These are phyloP conservation scores for Donacobius atricapilla DNA, from an alignment of 2,113 vertebrate genomes.

Conservation along the genomic window DNA sequence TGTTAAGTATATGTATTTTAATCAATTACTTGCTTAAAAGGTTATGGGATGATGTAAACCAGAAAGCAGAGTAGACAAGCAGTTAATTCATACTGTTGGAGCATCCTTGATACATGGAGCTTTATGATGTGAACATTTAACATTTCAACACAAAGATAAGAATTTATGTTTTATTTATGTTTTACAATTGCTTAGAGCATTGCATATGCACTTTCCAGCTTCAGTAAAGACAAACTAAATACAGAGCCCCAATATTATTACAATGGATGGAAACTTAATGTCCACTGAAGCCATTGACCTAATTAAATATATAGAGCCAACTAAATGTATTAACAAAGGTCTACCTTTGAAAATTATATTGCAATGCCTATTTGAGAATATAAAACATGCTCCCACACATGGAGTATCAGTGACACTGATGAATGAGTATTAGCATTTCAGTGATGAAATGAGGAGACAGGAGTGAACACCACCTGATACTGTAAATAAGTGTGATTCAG, in stretches of 20 bases:
- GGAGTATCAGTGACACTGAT: conserved; percentile 44
- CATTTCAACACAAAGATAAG: neutral
- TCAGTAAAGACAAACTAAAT: neutral
- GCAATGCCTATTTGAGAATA: neutral
- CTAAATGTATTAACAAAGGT: neutral
- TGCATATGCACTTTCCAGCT: neutral
- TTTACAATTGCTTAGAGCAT: neutral
- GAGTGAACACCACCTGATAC: conserved; percentile 49
- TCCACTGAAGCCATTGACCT: neutral
- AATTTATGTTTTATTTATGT: neutral
- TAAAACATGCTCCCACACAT: neutral
- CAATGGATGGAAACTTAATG: neutral
- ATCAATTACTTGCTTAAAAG: neutral
- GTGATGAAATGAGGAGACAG: conserved; percentile 35
- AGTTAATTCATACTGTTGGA: neutral
- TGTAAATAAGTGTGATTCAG: conserved; percentile 42
- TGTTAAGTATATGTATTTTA: neutral
- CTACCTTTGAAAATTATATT: neutral
- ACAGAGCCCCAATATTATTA: neutral
- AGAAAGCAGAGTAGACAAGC: neutral
- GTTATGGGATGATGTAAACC: neutral
- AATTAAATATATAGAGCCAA: neutral
- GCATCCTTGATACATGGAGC: neutral
- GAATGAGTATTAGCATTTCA: conserved; percentile 57
- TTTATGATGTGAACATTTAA: neutral